Base-by-base conservation (phyloP, 2,797 vertebrate genomes). In the Micromesistius poutassou region DNA sequence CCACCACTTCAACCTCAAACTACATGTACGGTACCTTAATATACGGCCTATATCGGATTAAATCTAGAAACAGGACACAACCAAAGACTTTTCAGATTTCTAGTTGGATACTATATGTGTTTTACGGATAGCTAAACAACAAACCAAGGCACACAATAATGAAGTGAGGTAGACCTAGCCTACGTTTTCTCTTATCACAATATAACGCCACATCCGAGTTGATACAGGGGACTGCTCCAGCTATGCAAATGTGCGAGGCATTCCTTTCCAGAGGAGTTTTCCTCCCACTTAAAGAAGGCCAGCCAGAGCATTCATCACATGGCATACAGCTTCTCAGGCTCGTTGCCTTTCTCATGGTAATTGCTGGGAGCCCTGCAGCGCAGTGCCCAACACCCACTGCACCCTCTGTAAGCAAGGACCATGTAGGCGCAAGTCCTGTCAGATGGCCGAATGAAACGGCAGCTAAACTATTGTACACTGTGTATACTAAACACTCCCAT, bases 281-380 rank as follows among this genome's bases (percentile, higher is more conserved):
- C 78, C 74, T 77, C 72, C 74, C 14, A 36, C 55, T 74, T 66
- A 77, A 81, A 81, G 75, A 35, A 71, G 76, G 68, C 70, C 80
- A 62, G 79, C 55, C 55, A 62, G 55, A 8, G 46, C n/a, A 25
- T 62, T 62, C 55, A 62, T 62, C 55, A 19, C 22, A n/a, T 25
- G n/a, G 73, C 35, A 88, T 84, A 82, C 79, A 84, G 78, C 74
- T 84, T 73, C 71, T 81, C 81, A 81, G 81, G 85, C 80, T 85
- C 75, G 71, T 35, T 82, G 80, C 82, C 81, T 89, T 90, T 91
- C 82, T 90, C 84, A 90, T 92, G 86, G 77, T 89, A 90, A 90
- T 90, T 78, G 74, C 66, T 66, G 71, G 70, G 75, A 80, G 79
- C 82, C 73, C 78, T 85, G 82, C 73, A 81, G 78, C 1, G 55